Conservation (phyloP, 1,140 invertebrate genomes). For the Drosophila tsacasi region DNA sequence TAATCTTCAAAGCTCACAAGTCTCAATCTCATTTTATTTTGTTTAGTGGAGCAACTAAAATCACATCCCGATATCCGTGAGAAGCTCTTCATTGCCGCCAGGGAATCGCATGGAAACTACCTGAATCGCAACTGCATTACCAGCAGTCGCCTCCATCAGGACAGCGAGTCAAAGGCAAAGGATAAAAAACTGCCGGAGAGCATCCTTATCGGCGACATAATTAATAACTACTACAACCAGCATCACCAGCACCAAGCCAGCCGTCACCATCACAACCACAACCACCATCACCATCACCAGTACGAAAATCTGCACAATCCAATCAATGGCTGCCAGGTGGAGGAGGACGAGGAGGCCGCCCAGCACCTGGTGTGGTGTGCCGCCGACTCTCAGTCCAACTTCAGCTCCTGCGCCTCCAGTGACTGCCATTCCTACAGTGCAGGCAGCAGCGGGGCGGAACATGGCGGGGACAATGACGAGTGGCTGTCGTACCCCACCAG, state of each 20-base stretch:
- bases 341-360: conserved; percentile 88
- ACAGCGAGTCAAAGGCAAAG: conserved; percentile 26
- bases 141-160: conserved; percentile 44
- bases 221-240: conserved; percentile 80
- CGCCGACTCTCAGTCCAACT: conserved; percentile 88
- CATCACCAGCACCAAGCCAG: conserved; percentile 50
- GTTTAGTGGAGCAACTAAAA: conserved; percentile 92
- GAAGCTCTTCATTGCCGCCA: conserved; percentile 89
- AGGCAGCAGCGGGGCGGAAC: conserved; percentile 61
- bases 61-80: conserved; percentile 89
- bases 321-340: conserved; percentile 41
- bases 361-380: conserved; percentile 90
- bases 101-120: conserved; percentile 85
- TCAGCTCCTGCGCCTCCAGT: conserved; percentile 88
- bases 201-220: conserved; percentile 76
- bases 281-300: conserved; percentile 44
- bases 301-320: conserved; percentile 62
- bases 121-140: conserved; percentile 87
- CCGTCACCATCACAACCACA: conserved; percentile 6
- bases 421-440: conserved; percentile 86
- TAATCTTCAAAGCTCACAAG: background rate
- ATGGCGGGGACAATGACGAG: conserved; percentile 84
- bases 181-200: conserved; percentile 63
- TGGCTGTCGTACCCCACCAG: conserved; percentile 90
- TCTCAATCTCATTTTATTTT: background rate